Percentiles rank a stretch among this genome's conserved stretches.
Conservation (phyloP, 1,140 invertebrate genomes). For the Nephila pilipes region DNA sequence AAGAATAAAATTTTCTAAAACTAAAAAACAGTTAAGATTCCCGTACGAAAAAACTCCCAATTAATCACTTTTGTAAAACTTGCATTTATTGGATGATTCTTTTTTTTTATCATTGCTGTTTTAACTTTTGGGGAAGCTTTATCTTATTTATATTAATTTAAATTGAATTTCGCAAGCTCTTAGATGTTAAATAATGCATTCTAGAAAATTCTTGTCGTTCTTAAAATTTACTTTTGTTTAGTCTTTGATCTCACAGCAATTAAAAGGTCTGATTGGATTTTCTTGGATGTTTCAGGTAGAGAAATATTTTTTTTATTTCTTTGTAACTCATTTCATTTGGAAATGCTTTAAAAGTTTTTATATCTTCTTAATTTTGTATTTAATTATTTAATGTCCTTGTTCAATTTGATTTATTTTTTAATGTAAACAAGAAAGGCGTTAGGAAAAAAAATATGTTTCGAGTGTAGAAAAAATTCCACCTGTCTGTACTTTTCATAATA, state of each 20-base stretch:
- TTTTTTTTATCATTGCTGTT: background rate
- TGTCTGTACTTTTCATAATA: too few relatives aligned
- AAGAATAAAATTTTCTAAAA: conserved; percentile 15
- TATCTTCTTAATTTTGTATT: too few relatives aligned
- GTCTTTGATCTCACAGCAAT: conserved; percentile 46
- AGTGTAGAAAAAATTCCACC: too few relatives aligned
- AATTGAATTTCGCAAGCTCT: conserved; percentile 15
- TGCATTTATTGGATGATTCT: background rate
- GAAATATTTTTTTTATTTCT: background rate
- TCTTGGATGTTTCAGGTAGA: background rate
- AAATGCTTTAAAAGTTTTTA: too few relatives aligned
- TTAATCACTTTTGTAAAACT: conserved; percentile 49
- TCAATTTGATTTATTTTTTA: too few relatives aligned
- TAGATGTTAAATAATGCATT: conserved; percentile 53
- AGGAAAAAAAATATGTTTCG: too few relatives aligned
- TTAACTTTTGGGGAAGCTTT: background rate
- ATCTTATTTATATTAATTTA: conserved; percentile 40
- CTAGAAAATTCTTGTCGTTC: background rate
- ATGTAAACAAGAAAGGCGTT: too few relatives aligned
- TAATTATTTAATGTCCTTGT: too few relatives aligned
- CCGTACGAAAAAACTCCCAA: background rate
- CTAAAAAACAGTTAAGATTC: background rate
- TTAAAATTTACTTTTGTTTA: conserved; percentile 40
- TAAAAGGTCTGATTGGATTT: conserved; percentile 29
- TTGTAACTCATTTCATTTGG: too few relatives aligned